Base-by-base conservation (phyloP, 2,113 vertebrate species). In the Oreochromis spilurus region DNA sequence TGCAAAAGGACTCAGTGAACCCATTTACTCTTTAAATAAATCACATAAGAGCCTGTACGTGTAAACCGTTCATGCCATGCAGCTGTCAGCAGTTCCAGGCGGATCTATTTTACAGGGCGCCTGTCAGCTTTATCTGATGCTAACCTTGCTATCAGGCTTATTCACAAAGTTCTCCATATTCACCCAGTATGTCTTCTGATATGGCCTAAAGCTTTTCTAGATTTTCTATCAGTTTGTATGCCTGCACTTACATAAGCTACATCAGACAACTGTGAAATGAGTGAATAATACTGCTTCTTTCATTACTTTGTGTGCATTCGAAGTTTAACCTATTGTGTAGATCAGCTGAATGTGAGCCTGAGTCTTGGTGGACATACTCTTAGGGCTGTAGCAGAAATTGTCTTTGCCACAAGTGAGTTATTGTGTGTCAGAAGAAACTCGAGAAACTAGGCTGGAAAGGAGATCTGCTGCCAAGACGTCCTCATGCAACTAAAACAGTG, bases 61-160 rank as follows among this genome's bases (percentile, higher is more conserved):
- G 80, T 85, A 29, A 54, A 85, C 50, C 4, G 12, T 17, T 84
- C n/a, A 85, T 72, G 67, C 50, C 45, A 24, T 60, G 85, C 72
- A 83, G 88, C 81, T 72, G 86, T 89, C 60, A 87, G 91, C 86
- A 75, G 75, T 70, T 89, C 16, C 24, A 26, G 54, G 34, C 43
- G 34, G 81, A 82, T 80, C 55, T 79, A 29, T 60, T 87, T 79
- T 58, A 43, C 50, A 24, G 53, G 70, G 58, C 48, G 48, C 5
- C 58, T 79, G 70, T 85, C 78, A 78, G 53, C 38, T 81, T 92
- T 75, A 83, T 81, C 65, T 89, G 14, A 84, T 48, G 21, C 54
- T 16, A 12, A 16, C 48, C 72, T 82, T 40, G 19, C 65, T 24
- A 16, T 24, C 34, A 17, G 81, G 45, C 53, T 48, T 31, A 58